These are phyloP conservation scores for Rousettus madagascariensis DNA, from an alignment of 2,797 vertebrate species.

Conservation along the genomic window DNA sequence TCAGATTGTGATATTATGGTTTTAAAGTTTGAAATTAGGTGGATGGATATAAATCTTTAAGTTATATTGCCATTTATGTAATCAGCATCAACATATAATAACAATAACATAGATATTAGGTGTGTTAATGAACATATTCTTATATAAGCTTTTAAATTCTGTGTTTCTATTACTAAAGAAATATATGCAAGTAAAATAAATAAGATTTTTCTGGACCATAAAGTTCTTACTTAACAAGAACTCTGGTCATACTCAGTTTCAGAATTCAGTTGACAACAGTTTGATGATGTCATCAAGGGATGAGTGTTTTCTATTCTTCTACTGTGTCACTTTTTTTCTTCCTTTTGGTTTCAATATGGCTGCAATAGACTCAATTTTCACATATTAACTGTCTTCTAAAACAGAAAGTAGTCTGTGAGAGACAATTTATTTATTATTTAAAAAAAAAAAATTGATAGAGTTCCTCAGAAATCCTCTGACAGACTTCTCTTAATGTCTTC, in stretches of 20 bases:
- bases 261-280: neutral
- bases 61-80: conserved; percentile 25
- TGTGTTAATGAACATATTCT: conserved; percentile 6
- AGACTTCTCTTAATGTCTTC: neutral
- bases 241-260: neutral
- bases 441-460: neutral
- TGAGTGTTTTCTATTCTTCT: neutral
- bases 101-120: neutral
- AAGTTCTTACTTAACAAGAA: neutral
- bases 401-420: neutral
- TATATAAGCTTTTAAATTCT: neutral
- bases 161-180: conserved; percentile 18
- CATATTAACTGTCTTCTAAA: neutral
- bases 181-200: neutral
- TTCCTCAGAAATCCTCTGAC: neutral
- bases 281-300: neutral
- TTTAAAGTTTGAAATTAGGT: conserved; percentile 62
- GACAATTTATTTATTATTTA: neutral
- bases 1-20: conserved; percentile 68
- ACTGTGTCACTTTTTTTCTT: neutral
- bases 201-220: neutral
- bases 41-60: conserved; percentile 64
- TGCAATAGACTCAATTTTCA: neutral
- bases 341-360: neutral
- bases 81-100: neutral